Evolutionary conservation across 64 coral and sea anemone species (phyloP).

Genomic region (Platygyra sinensis): DNA sequence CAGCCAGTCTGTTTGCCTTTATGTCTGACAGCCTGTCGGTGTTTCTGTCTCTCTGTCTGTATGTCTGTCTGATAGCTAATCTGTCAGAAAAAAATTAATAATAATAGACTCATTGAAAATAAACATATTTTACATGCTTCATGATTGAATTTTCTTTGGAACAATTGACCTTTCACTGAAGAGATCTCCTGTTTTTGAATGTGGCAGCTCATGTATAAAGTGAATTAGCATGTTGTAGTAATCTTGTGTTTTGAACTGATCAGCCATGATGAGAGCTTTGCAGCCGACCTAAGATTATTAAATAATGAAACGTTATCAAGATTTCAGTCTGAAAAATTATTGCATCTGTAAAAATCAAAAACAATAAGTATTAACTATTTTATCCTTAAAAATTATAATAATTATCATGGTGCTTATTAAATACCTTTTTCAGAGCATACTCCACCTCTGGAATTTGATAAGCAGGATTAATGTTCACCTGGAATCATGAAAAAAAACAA

Average conservation of each 20-base stretch:
- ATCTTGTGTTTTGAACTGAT: slow-evolving; percentile 89
- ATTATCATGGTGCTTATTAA: too few relatives aligned
- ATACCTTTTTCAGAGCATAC: slow-evolving; percentile 97
- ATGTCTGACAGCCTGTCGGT: too few relatives aligned
- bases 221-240: slow-evolving; percentile 94
- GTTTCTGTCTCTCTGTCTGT: too few relatives aligned
- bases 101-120: too few relatives aligned
- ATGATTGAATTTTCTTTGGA: not conserved
- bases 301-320: not conserved
- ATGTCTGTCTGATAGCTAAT: too few relatives aligned
- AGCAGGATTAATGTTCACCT: slow-evolving; percentile 98
- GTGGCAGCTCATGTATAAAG: slow-evolving; percentile 75
- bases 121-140: not conserved
- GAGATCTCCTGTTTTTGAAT: slow-evolving; percentile 77
- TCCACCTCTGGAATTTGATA: slow-evolving; percentile 88
- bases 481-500: not conserved
- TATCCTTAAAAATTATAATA: too few relatives aligned
- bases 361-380: too few relatives aligned
- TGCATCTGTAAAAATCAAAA: too few relatives aligned
- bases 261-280: slow-evolving; percentile 82
- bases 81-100: too few relatives aligned
- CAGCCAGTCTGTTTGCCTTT: too few relatives aligned
- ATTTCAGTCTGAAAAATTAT: not conserved
- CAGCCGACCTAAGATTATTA: slow-evolving; percentile 79
- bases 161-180: slow-evolving; percentile 58